Base-by-base conservation (phyloP, 2,113 vertebrate genomes). In the Neogale vison region DNA sequence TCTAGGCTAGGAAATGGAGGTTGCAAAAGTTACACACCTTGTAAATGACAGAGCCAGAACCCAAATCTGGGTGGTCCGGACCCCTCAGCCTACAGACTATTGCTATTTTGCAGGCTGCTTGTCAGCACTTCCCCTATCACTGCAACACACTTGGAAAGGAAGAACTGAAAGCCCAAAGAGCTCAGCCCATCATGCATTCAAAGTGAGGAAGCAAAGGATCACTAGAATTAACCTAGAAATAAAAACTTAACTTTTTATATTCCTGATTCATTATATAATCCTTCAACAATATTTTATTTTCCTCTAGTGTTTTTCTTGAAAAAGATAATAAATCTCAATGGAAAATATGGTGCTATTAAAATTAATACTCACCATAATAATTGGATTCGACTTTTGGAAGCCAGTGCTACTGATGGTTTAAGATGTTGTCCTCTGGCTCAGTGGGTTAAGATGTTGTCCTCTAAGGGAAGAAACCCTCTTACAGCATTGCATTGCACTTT, bases 241-340 rank as follows among this genome's bases (percentile, higher is more conserved):
- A 6, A 71, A 90, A 71, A 45, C 42, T 76, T 63, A 91, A 65
- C 26, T 63, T 97, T 95, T 82, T 79, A 18, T 47, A 74, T 91
- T 79, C 36, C 71, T 77, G n/a, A 52, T 81, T 95, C n/a, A 69
- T 39, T 87, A 18, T 79, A 55, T 67, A 77, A 94, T 93, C 82
- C 42, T 72, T 92, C 80, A 81, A 42, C 7, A 8, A 39, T 82
- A 95, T 6, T 85, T 96, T 76, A 89, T 86, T 52, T 85, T 61
- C 8, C n/a, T 24, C 29, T 36, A 31, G 34, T 61, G 63, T 80
- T 96, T 93, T 88, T 76, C 79, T 82, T 77, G 12, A 95, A 26
- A 90, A 86, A 88, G 5, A 67, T 65, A 90, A 85, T 94, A 86
- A 76, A 79, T 12, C 29, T 63, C 7, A 12, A 77, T 42, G 47